Evolutionary conservation across 2,888 invertebrate species (phyloP).

Genomic region (Campaea margaritaria): DNA sequence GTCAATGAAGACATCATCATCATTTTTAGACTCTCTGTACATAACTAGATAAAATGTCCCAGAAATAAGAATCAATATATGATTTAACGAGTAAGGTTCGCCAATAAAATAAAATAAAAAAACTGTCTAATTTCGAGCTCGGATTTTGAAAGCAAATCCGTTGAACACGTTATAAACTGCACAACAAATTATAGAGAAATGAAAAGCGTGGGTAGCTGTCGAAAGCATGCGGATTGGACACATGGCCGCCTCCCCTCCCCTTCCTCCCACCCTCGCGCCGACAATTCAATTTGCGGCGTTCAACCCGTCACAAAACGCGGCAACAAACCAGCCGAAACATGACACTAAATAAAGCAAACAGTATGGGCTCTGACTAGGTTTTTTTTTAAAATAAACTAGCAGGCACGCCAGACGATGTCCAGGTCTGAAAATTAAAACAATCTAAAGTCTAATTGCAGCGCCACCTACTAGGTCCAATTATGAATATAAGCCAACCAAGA

Average conservation of each 20-base stretch:
- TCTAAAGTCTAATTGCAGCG: too few species aligned
- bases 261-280: slow-evolving; percentile 28
- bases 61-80: too few species aligned
- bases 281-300: slow-evolving; percentile 49
- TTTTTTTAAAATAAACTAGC: not conserved
- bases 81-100: too few species aligned
- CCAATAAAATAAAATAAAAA: too few species aligned
- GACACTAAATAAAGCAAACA: not conserved
- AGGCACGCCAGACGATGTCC: not conserved
- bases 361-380: slow-evolving; percentile 3
- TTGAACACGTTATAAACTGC: slow-evolving; percentile 27
- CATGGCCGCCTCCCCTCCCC: slow-evolving; percentile 25
- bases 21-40: too few species aligned
- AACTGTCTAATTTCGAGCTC: not conserved
- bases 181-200: slow-evolving; percentile 43
- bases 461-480: too few species aligned
- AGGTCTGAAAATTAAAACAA: too few species aligned
- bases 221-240: slow-evolving; percentile 42
- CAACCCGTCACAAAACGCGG: slow-evolving; percentile 42
- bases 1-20: too few species aligned
- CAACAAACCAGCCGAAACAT: slow-evolving; percentile 27
- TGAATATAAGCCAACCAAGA: too few species aligned
- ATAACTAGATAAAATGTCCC: too few species aligned
- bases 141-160: slow-evolving; percentile 18
- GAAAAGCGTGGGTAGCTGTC: slow-evolving; percentile 42